Evolutionary conservation across 2,113 vertebrate species (phyloP), one percentile per base, ranked within the genome.

Genomic region (Neolamprologus tretocephalus): DNA sequence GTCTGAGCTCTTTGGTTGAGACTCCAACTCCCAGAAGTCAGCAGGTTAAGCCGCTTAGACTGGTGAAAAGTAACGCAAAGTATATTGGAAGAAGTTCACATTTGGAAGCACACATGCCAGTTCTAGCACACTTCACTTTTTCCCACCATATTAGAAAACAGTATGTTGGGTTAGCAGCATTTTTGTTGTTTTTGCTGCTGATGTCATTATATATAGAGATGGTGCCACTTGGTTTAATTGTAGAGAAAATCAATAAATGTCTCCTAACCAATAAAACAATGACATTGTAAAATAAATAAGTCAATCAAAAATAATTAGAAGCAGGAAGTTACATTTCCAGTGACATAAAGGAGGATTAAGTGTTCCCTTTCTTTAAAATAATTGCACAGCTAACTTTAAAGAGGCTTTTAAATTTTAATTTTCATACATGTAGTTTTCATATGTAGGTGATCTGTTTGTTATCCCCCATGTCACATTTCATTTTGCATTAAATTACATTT

Each of bases 1-100:
- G 57, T 86, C 17, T 37, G n/a, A 86, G 53, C 45, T 7, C 3
- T 45, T 63, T 66, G 37, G 42, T 47, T 45, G 23, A 75, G 16
- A 95, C 95, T 96, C 91, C 95, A 96, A 82, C 3, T 95, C 89
- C 96, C 96, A 96, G 37, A 87, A 93, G 94, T 42, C 95, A 86
- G 23, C 23, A 81, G 88, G 23, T 80, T 12, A 35, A 79, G 35
- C 19, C 9, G 35, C 17, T 73, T 63, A 55, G 13, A 17, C 31
- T 75, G 28, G 57, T 85, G 47, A 89, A 57, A 63, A 68, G 68
- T n/a, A 89, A 71, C 11, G 55, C 53, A 31, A 28, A 49, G 14
- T 63, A 11, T 11, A 47, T 26, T 17, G 23, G 6, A 19, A 66
- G 42, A 7, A 35, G 17, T 57, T 40, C 26, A 40, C n/a, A 23